A percentile compares a stretch with the other conserved stretches of the same genome.
phyloP scores from a whole-genome alignment of 1,140 invertebrate species.

The Tribolium castaneum region DNA sequence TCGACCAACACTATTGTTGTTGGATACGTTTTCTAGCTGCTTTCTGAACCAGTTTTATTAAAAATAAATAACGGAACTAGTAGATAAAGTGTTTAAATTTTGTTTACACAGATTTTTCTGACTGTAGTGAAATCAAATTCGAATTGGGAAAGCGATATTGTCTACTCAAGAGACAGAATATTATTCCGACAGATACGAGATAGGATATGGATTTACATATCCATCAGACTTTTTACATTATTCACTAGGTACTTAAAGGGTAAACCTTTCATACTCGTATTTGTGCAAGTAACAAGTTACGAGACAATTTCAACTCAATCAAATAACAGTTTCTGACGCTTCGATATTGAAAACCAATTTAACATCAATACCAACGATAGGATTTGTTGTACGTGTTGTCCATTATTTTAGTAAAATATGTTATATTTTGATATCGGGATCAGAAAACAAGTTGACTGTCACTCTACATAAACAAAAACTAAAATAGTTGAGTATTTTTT shows the following conservation, averaged over 20 bases:
- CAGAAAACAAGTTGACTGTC: too few relatives aligned
- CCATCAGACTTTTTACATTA: conserved; percentile 24
- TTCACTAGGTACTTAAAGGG: neutral
- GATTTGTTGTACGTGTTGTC: too few relatives aligned
- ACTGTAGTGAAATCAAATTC: neutral
- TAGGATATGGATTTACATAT: conserved; percentile 1
- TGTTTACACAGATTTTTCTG: neutral
- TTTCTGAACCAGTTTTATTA: too few relatives aligned
- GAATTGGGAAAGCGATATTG: neutral
- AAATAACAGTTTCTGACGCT: neutral
- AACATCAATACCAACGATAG: too few relatives aligned
- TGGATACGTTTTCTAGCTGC: neutral
- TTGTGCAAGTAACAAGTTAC: conserved; percentile 5
- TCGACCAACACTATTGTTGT: neutral
- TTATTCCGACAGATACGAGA: neutral
- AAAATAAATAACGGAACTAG: too few relatives aligned
- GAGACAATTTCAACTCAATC: conserved; percentile 13
- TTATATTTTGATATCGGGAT: too few relatives aligned
- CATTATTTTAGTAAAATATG: too few relatives aligned
- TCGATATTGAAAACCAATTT: neutral
- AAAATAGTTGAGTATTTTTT: too few relatives aligned
- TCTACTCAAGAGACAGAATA: conserved; percentile 3
- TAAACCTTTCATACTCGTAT: conserved; percentile 1
- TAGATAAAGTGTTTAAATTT: too few relatives aligned
- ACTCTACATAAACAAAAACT: too few relatives aligned